Conservation (phyloP, 1,140 invertebrate genomes). For the Leptinotarsa defecta region DNA sequence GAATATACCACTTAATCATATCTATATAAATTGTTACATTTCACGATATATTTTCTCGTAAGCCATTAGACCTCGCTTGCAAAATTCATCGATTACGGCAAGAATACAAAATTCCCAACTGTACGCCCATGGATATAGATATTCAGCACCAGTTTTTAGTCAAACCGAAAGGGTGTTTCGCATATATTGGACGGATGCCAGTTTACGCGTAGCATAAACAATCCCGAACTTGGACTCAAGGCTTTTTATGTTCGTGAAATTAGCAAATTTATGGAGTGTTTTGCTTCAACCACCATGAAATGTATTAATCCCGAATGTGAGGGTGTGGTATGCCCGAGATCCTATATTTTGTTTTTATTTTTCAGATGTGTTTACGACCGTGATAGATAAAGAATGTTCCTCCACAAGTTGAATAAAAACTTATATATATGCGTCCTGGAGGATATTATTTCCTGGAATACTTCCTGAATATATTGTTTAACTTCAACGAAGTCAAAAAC, state of each 20-base stretch:
- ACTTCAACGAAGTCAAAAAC: too few species aligned
- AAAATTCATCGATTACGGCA: too few species aligned
- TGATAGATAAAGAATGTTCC: constrained; percentile 2
- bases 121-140: constrained; percentile 7
- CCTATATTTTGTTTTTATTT: constrained; percentile 7
- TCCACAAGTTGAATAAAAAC: neutral
- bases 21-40: too few species aligned
- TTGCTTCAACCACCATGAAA: constrained; percentile 22
- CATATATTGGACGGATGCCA: constrained; percentile 20
- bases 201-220: constrained; percentile 25
- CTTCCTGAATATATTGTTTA: neutral
- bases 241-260: constrained; percentile 25
- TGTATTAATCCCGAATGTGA: constrained; percentile 17
- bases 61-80: too few species aligned
- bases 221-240: constrained; percentile 22
- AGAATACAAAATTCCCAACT: neutral
- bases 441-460: neutral
- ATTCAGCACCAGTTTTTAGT: constrained; percentile 8
- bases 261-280: constrained; percentile 25
- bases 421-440: neutral
- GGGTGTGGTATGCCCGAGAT: constrained; percentile 7
- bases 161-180: neutral
- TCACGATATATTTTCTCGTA: too few species aligned
- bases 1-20: too few species aligned
- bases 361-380: neutral